Base-by-base conservation (phyloP, 2,888 invertebrate species). In the Drosophila birchii region DNA sequence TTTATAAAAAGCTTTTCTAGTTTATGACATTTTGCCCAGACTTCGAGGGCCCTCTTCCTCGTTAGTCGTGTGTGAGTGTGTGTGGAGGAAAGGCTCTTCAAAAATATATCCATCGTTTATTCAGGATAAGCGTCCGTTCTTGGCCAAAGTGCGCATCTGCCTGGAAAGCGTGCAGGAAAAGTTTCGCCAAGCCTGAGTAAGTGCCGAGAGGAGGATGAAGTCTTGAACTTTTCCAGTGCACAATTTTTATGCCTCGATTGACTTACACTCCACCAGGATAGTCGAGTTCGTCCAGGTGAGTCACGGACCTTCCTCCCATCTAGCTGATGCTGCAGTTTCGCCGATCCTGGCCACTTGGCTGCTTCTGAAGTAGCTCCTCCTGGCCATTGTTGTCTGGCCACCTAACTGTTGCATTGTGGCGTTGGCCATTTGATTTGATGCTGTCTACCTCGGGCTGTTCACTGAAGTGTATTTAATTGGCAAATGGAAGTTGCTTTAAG, bases 221-320 rank as follows among this genome's bases (percentile, higher is more conserved):
- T 26, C 64, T 71, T 47, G 32, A 36, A 32, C 53, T 70, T 54
- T 32, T 20, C 34, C 38, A 53, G 16, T 36, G 29, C 43, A 55
- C 55, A 62, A 49, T 71, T 71, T 71, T 73, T 62, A 71, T 55
- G 71, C 71, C 74, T 74, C 74, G 74, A 73, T 71, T 73, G 71
- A 61, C 74, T 73, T 51, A n/a, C 49, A 44, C 55, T 68, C 41
- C 18, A 23, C 32, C 43, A 34, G 51, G 45, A 45, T 45, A 51
- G 41, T 55, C 34, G 32, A 61, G 63, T 45, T 41, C 51, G 38
- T 8, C n/a, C 36, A 54, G 54, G 38, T 39, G 59, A 43, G 43
- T 47, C 26, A 47, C 6, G 45, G 45, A 7, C 44, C 44, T 23
- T 9, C 16, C 16, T 16, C 16, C 16, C 8, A 44, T 8, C 16